A percentile compares a stretch with the other conserved stretches of the same genome.
Conservation (phyloP, 2,797 vertebrate genomes). For the Percopsis omiscomaycus region DNA sequence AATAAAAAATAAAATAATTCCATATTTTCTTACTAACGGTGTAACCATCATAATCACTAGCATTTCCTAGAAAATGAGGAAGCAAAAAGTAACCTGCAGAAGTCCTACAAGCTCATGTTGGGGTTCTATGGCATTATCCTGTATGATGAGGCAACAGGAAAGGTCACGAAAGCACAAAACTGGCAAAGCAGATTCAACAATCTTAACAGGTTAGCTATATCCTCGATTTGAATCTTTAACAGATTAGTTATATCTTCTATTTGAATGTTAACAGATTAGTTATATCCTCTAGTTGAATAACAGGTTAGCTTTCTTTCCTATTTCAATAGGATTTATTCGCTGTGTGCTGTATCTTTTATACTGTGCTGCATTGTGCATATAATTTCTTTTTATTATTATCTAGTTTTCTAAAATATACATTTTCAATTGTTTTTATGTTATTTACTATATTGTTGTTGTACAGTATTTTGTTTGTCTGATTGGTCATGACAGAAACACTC, state of each 20-base stretch:
- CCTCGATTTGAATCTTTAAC: background rate
- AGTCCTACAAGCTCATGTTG: slow-evolving; percentile 90
- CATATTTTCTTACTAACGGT: slow-evolving; percentile 1
- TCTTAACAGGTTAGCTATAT: slow-evolving; percentile 79
- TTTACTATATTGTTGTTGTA: background rate
- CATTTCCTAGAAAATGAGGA: slow-evolving; percentile 62
- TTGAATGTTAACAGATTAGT: background rate
- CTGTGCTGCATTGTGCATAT: too few species aligned
- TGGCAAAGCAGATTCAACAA: slow-evolving; percentile 82
- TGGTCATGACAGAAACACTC: slow-evolving; percentile 74
- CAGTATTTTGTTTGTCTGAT: background rate
- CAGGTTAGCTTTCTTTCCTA: too few species aligned
- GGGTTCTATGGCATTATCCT: slow-evolving; percentile 90
- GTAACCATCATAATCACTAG: slow-evolving; percentile 56
- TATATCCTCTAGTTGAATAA: background rate
- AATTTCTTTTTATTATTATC: too few species aligned
- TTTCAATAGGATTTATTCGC: too few species aligned
- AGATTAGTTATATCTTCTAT: background rate
- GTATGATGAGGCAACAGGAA: slow-evolving; percentile 65
- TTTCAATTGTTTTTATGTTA: background rate
- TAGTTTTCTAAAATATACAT: too few species aligned
- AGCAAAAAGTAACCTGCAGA: slow-evolving; percentile 73
- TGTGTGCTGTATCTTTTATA: too few species aligned
- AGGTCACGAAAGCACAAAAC: slow-evolving; percentile 72
- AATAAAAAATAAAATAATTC: background rate